Percentiles rank a stretch among this genome's conserved stretches.
These are phyloP conservation scores for Oenanthe melanoleuca DNA, from an alignment of 2,113 vertebrate species.

Conservation along the genomic window DNA sequence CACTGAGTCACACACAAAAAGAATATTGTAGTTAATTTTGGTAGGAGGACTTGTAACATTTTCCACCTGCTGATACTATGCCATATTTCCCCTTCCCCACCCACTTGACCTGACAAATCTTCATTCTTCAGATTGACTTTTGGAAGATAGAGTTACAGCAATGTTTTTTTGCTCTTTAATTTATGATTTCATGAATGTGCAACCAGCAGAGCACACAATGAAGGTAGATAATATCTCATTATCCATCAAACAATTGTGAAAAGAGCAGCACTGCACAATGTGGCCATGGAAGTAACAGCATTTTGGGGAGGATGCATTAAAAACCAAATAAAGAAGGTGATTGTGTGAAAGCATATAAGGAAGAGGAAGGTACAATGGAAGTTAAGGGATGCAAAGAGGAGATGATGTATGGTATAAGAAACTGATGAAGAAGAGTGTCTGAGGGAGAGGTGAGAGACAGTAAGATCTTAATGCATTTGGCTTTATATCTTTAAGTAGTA, in stretches of 20 bases:
- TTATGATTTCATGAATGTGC: not conserved
- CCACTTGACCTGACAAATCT: conserved; percentile 47
- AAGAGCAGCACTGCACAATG: not conserved
- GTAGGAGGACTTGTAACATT: conserved; percentile 67
- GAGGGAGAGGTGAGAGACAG: not conserved
- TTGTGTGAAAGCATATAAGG: not conserved
- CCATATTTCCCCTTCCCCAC: conserved; percentile 63
- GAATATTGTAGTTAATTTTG: conserved; percentile 63
- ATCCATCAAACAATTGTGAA: not conserved
- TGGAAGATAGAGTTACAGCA: conserved; percentile 1
- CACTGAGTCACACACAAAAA: conserved; percentile 59
- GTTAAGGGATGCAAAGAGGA: conserved; percentile 20
- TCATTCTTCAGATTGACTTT: conserved; percentile 25
- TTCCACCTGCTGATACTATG: conserved; percentile 58
- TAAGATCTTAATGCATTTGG: not conserved
- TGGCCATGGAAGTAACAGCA: not conserved
- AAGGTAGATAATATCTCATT: not conserved
- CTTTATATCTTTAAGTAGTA: not conserved
- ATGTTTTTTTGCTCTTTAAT: not conserved
- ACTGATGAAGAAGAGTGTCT: not conserved
- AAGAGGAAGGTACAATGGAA: conserved; percentile 14
- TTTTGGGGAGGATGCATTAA: not conserved
- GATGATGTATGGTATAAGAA: not conserved
- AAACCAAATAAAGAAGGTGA: not conserved
- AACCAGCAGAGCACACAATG: not conserved